Evolutionary conservation across 2,113 vertebrate species (phyloP), one percentile per base, ranked within the genome.

Genomic region (Maccullochella peelii): DNA sequence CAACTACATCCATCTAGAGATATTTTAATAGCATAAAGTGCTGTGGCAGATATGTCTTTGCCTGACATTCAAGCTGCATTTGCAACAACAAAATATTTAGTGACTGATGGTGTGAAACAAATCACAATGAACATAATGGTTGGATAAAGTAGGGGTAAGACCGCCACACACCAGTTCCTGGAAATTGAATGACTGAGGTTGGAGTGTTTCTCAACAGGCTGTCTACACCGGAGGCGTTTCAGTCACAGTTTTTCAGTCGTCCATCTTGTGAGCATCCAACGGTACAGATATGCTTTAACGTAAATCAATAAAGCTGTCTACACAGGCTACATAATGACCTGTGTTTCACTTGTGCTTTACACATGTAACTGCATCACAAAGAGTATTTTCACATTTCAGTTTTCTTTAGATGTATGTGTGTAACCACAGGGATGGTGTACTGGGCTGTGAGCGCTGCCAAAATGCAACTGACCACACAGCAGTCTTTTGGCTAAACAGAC

Each of bases 401-500:
- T 55, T 30, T 55, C 7, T 57, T 62, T 38, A 52, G 21, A 33
- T 18, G 36, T 8, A 16, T 16, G 27, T 66, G 40, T 33, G 23
- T 44, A 73, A 65, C 38, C 58, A 52, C n/a, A 52, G 2, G 40
- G 6, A 68, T 67, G 77, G 57, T 57, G 38, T 80, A n/a, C 49
- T 47, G 25, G 55, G 54, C 38, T 77, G 27, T 11, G 25, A 54
- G 50, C 15, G 5, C 10, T 70, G 58, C 54, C 30, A 79, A 77
- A 52, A 50, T 50, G 47, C 38, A 73, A 18, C 44, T 61, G 68
- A 80, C 42, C 54, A 78, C 18, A 25, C 11, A 75, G 49, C 59
- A 54, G 57, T 61, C n/a, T 8, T 79, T 50, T 38, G 36, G 59
- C 71, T 52, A 12, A 33, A 71, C 59, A 0, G 12, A 57, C 52